A percentile compares a stretch with the other conserved stretches of the same genome.
Conservation (phyloP, 2,797 vertebrate genomes). For the Pseudomugil gertrudae region DNA sequence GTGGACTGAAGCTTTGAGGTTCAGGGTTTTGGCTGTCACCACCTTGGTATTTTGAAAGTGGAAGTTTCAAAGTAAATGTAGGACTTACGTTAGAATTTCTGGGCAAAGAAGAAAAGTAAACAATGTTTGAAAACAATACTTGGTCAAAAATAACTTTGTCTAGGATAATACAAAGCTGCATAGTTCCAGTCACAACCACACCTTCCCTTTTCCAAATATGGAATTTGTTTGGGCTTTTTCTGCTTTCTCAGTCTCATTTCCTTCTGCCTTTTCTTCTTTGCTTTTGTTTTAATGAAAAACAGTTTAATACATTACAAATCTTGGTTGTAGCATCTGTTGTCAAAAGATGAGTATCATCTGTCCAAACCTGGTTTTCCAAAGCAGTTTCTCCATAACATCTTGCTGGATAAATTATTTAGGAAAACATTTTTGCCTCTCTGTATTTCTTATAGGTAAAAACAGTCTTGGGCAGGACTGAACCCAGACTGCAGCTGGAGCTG, state of each 20-base stretch:
- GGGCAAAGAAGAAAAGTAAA: not conserved
- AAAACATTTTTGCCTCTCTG: not conserved
- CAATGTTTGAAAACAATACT: conserved; percentile 1
- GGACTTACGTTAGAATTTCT: not conserved
- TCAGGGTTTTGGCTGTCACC: not conserved
- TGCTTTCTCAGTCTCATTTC: not conserved
- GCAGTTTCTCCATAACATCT: too few species aligned
- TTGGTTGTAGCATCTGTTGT: not conserved
- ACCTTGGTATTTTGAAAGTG: not conserved
- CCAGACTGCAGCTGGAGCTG: not conserved
- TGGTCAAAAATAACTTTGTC: not conserved
- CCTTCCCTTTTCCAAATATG: not conserved
- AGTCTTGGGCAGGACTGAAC: not conserved
- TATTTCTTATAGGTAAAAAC: not conserved
- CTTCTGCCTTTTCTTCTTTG: not conserved
- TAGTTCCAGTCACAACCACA: not conserved
- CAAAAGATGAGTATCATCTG: too few species aligned
- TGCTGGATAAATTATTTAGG: not conserved
- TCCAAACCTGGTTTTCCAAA: too few species aligned
- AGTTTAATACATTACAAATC: not conserved
- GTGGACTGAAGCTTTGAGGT: not conserved
- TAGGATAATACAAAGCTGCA: not conserved
- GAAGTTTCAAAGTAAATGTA: not conserved
- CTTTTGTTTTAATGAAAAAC: not conserved
- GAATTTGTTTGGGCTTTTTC: not conserved